Evolutionary conservation across 2,888 invertebrate species (phyloP), one percentile per base, ranked within the genome.

Genomic region (Xylota sylvarum): DNA sequence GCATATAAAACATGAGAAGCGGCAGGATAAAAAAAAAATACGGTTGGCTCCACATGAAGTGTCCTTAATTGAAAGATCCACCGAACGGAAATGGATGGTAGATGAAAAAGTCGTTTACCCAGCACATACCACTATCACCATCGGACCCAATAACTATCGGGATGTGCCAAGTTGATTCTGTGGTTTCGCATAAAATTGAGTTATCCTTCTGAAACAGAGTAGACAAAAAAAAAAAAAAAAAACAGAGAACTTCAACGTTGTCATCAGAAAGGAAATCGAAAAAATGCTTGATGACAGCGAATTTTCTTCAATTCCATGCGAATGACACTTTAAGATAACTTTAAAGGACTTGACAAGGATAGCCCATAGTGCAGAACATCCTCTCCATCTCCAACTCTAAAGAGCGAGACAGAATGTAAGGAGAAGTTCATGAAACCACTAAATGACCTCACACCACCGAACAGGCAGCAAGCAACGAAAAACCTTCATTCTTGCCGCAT

Each of bases 51-150:
- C 70, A 74, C 32, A 77, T 72, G 72, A 65, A 78, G 78, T 74
- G 69, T 32, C 69, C 73, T 64, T 80, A 80, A 84, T 84, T 84
- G 84, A 80, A 80, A 80, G 80, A 84, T 80, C 80, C 80, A 80
- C 37, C 67, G 10, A 74, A 32, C 69, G 84, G 80, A 84, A 80
- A 79, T 67, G 62, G 46, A 80, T 69, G 62, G 55, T 64, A 43
- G 80, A 74, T 80, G 80, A 52, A 80, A 73, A 74, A 48, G 55
- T 10, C 48, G 32, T 67, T 72, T 70, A 37, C n/a, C 14, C 52
- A 46, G 37, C 50, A 40, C 60, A 40, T 19, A 43, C 30, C 56
- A 77, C 55, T 14, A 43, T 14, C 40, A 12, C 10, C 40, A n/a
- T 35, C 14, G 14, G 12, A 52, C 43, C 43, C 65, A 43, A 74